phyloP scores from a whole-genome alignment of 2,888 invertebrate species.

The Hypolimnas misippus region DNA sequence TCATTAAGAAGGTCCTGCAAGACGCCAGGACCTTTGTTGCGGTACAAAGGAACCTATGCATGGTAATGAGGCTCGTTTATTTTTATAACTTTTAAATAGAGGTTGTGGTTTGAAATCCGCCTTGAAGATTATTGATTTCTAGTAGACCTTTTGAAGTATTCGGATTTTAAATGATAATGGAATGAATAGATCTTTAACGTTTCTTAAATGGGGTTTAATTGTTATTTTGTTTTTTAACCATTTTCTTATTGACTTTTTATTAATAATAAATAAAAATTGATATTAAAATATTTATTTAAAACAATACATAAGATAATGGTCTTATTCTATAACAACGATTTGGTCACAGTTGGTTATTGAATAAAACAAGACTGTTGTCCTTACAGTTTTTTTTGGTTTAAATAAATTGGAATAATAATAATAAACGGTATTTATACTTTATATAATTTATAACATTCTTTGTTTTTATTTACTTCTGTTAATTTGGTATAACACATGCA shows the following conservation, averaged over 20 bases:
- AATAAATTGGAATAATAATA: too few relatives aligned
- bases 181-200: not conserved
- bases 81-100: conserved; percentile 78
- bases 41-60: conserved; percentile 66
- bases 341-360: too few relatives aligned
- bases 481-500: too few relatives aligned
- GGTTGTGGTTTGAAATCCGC: conserved; percentile 71
- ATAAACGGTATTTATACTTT: too few relatives aligned
- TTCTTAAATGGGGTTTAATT: not conserved
- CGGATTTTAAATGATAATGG: not conserved
- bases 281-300: too few relatives aligned
- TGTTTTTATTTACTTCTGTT: too few relatives aligned
- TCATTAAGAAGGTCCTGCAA: conserved; percentile 70
- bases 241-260: not conserved
- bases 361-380: too few relatives aligned
- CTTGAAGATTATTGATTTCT: conserved; percentile 66
- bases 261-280: too few relatives aligned
- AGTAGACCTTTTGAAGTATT: conserved; percentile 41
- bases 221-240: not conserved
- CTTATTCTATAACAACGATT: too few relatives aligned
- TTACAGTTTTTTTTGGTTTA: too few relatives aligned
- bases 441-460: too few relatives aligned
- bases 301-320: too few relatives aligned
- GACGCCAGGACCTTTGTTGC: conserved; percentile 61
- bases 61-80: conserved; percentile 79